phyloP scores from a whole-genome alignment of 1,140 invertebrate genomes.

The Drosophila navojoa region DNA sequence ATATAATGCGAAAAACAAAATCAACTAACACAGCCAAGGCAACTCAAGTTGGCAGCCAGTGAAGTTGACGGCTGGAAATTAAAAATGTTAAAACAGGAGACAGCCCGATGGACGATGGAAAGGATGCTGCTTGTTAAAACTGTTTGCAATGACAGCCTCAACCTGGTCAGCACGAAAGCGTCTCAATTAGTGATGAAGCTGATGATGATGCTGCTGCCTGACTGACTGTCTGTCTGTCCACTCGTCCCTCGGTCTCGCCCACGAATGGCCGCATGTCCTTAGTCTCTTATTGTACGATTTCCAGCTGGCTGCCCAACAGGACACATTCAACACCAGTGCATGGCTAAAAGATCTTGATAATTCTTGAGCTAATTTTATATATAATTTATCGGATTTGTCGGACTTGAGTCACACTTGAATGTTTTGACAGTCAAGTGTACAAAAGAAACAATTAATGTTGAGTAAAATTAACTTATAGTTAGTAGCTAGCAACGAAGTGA shows the following conservation, averaged over 20 bases:
- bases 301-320: background rate
- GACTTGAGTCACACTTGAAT: background rate
- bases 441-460: conserved; percentile 27
- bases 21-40: background rate
- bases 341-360: conserved; percentile 28
- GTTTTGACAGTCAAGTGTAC: conserved; percentile 33
- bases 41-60: conserved; percentile 16
- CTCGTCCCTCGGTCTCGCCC: background rate
- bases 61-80: conserved; percentile 43
- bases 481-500: conserved; percentile 58
- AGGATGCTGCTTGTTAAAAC: conserved; percentile 9
- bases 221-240: background rate
- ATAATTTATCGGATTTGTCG: conserved; percentile 32
- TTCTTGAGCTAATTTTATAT: conserved; percentile 23
- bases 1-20: conserved; percentile 21
- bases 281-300: conserved; percentile 21
- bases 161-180: conserved; percentile 45
- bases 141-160: conserved; percentile 23
- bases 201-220: conserved; percentile 3
- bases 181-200: conserved; percentile 62
- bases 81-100: conserved; percentile 36
- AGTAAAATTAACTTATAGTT: conserved; percentile 13
- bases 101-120: conserved; percentile 3
- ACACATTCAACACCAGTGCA: conserved; percentile 1
- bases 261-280: conserved; percentile 21